phyloP scores from a whole-genome alignment of 2,797 vertebrate genomes.

The Mionectes olivaceus region DNA sequence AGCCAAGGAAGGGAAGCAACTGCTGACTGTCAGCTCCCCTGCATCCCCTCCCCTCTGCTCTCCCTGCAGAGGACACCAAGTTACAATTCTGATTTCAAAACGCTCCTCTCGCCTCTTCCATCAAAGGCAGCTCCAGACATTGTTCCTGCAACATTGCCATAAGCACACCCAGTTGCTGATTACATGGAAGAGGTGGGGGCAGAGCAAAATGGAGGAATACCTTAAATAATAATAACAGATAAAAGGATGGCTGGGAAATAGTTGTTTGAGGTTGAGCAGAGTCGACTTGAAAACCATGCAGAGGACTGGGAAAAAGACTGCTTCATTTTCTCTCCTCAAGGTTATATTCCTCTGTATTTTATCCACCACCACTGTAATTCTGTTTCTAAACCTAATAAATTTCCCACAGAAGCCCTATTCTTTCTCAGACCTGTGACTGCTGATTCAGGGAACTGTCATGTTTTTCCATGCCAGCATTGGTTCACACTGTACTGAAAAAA shows the following conservation, averaged over 20 bases:
- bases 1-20: not conserved
- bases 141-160: not conserved
- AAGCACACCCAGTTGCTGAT: not conserved
- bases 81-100: not conserved
- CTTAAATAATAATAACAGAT: not conserved
- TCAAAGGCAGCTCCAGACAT: fast-evolving
- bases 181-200: not conserved
- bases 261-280: not conserved
- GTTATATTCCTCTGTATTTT: conserved; percentile 15
- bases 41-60: not conserved
- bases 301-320: not conserved
- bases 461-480: not conserved
- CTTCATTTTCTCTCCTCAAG: not conserved
- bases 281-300: not conserved
- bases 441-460: conserved; percentile 57
- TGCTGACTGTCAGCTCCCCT: not conserved
- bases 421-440: conserved; percentile 31
- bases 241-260: not conserved
- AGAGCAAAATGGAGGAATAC: not conserved
- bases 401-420: conserved; percentile 38
- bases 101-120: not conserved
- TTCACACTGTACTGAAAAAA: not conserved
- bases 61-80: not conserved
- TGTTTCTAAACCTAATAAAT: conserved; percentile 54
- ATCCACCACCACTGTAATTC: conserved; percentile 12